Evolutionary conservation across 2,888 invertebrate genomes (phyloP), one percentile per base, ranked within the genome.

Genomic region (Andrena hattorfiana): DNA sequence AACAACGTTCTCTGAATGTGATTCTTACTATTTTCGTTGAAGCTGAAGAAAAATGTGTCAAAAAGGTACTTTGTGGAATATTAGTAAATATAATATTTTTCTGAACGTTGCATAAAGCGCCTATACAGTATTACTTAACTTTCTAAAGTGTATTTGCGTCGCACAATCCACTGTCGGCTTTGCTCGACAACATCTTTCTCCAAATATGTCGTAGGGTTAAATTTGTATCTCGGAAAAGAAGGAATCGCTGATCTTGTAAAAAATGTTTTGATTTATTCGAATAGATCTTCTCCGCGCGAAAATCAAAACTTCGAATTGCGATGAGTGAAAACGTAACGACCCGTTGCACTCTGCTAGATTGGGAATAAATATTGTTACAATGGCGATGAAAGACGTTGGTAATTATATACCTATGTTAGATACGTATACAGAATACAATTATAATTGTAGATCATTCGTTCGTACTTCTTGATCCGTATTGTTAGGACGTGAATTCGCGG

Each of bases 131-230:
- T 67, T 48, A 60, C 30, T 35, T 72, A 76, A 77, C 77, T 73
- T 85, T 81, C 42, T 59, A 67, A 80, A 81, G 68, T 80, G 73
- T 78, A 85, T 84, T 82, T 81, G 90, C 89, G 89, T 85, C 87
- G 84, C 76, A 89, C 87, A 85, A 87, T 87, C 87, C 72, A 66
- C 67, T 81, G 73, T 79, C 80, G 74, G 48, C 59, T 49, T 35
- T 78, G 59, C 49, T 73, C 64, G 88, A 72, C 71, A 69, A 81
- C 7, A 20, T 23, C 48, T 67, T 63, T 60, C 30, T 30, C 64
- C 63, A 68, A 70, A 48, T 76, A 59, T 60, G 51, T 20, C 48
- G 54, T 87, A 77, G 64, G 56, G 28, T 49, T 69, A 74, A 67
- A n/a, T 67, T 71, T 74, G 6, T 72, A 59, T 51, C 59, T 26